Percentiles rank a stretch among this genome's conserved stretches.
phyloP scores from a whole-genome alignment of 2,113 vertebrate species.

The Apeltes quadracus region DNA sequence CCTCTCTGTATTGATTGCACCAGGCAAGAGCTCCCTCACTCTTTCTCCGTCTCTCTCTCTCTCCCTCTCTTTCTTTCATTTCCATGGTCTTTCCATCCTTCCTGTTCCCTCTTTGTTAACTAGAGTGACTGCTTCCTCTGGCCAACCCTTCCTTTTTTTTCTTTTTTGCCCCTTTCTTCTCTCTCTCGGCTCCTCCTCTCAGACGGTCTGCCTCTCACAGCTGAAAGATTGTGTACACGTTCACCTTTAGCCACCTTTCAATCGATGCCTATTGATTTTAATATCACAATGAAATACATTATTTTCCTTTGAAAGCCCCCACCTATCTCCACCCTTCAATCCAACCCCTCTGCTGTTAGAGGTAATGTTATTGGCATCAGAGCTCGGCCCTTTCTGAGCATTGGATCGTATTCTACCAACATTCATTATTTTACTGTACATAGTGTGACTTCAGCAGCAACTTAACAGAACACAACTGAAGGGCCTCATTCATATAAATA shows the following conservation, averaged over 20 bases:
- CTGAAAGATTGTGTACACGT: conserved; percentile 71
- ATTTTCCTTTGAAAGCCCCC: conserved; percentile 66
- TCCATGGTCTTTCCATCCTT: conserved; percentile 27
- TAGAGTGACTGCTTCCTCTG: conserved; percentile 55
- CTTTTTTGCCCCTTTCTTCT: neutral
- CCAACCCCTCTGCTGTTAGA: conserved; percentile 53
- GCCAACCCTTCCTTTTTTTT: conserved; percentile 7
- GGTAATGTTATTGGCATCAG: conserved; percentile 69
- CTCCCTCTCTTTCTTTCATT: conserved; percentile 25
- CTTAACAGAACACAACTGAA: conserved; percentile 2
- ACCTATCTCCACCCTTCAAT: conserved; percentile 33
- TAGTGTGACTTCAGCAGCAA: conserved; percentile 1
- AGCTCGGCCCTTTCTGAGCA: conserved; percentile 25
- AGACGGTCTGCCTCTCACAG: conserved; percentile 52
- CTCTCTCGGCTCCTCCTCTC: conserved; percentile 1
- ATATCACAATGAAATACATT: conserved; percentile 81
- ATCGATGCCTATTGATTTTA: conserved; percentile 80
- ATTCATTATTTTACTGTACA: conserved; percentile 27
- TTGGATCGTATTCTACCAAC: conserved; percentile 47
- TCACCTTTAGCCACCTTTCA: conserved; percentile 78
- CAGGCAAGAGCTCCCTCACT: conserved; percentile 68
- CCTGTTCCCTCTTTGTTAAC: conserved; percentile 59
- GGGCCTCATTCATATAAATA: neutral
- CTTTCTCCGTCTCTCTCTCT: conserved; percentile 10
- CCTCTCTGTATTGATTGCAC: conserved; percentile 88